phyloP scores from a whole-genome alignment of 2,888 invertebrate genomes.

The Parnassius mnemosyne region DNA sequence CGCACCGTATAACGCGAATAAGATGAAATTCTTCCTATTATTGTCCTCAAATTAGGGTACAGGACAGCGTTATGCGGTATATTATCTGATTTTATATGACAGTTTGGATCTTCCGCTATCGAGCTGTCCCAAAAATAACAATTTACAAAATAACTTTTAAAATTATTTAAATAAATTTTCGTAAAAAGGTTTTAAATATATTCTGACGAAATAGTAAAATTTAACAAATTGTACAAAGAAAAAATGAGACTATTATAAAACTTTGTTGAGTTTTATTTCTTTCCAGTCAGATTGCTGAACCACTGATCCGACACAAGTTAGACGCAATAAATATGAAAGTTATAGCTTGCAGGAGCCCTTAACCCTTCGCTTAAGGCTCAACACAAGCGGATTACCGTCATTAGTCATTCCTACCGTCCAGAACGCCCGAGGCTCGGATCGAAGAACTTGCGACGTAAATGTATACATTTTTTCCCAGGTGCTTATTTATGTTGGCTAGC shows the following conservation, averaged over 20 bases:
- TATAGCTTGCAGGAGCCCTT: conserved; percentile 68
- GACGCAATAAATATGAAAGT: conserved; percentile 70
- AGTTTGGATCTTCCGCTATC: too few species aligned
- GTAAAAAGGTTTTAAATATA: too few species aligned
- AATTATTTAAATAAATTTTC: too few species aligned
- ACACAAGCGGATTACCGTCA: conserved; percentile 77
- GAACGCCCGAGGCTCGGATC: conserved; percentile 58
- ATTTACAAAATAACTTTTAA: too few species aligned
- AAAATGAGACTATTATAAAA: neutral
- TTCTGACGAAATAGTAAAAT: too few species aligned
- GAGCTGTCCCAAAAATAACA: too few species aligned
- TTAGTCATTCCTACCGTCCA: conserved; percentile 76
- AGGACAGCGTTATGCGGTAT: too few species aligned
- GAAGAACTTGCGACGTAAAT: conserved; percentile 51
- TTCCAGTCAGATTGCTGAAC: conserved; percentile 47
- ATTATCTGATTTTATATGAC: too few species aligned
- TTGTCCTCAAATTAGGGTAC: too few species aligned
- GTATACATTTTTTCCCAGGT: conserved; percentile 49
- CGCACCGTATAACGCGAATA: too few species aligned
- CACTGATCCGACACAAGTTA: conserved; percentile 52
- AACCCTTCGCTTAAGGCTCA: conserved; percentile 76
- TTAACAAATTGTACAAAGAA: too few species aligned
- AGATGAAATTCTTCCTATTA: too few species aligned
- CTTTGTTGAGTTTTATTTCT: neutral
- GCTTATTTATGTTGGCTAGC: conserved; percentile 42